Percentiles rank a stretch among this genome's conserved stretches.
Evolutionary conservation across 1,140 invertebrate genomes (phyloP).

Genomic region (Coptotermes formosanus): DNA sequence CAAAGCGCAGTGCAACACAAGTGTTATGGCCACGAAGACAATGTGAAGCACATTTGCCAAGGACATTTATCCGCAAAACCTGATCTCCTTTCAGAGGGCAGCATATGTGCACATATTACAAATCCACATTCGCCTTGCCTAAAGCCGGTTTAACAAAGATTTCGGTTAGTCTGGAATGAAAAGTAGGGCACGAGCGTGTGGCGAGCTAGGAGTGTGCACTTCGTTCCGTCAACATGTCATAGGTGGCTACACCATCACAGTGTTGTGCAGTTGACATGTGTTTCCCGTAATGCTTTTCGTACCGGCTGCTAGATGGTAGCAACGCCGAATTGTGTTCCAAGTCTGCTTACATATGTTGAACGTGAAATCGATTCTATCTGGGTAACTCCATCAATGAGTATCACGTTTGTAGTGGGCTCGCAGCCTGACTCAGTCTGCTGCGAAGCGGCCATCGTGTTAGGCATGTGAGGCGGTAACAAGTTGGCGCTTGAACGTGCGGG

Average conservation of each 20-base stretch:
- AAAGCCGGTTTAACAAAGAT: too few relatives aligned
- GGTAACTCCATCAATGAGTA: not conserved
- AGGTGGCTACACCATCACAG: not conserved
- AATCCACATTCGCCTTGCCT: too few relatives aligned
- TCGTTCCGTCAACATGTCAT: not conserved
- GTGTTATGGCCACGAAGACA: too few relatives aligned
- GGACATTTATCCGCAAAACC: too few relatives aligned
- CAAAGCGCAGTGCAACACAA: too few relatives aligned
- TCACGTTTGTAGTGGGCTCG: not conserved
- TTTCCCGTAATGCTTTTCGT: not conserved
- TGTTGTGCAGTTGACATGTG: not conserved
- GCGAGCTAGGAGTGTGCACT: too few relatives aligned
- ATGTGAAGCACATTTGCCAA: too few relatives aligned
- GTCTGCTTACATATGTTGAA: not conserved
- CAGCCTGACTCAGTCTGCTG: not conserved
- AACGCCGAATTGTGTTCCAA: not conserved
- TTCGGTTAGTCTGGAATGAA: too few relatives aligned
- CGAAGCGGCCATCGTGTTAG: not conserved
- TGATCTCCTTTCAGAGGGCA: too few relatives aligned
- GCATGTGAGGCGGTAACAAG: not conserved
- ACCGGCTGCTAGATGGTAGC: not conserved
- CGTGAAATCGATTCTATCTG: constrained; percentile 4
- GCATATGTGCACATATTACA: too few relatives aligned
- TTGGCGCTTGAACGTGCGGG: not conserved
- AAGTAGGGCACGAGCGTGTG: too few relatives aligned